These are phyloP conservation scores for Glareola pratincola DNA, from an alignment of 2,113 vertebrate genomes.

Conservation along the genomic window DNA sequence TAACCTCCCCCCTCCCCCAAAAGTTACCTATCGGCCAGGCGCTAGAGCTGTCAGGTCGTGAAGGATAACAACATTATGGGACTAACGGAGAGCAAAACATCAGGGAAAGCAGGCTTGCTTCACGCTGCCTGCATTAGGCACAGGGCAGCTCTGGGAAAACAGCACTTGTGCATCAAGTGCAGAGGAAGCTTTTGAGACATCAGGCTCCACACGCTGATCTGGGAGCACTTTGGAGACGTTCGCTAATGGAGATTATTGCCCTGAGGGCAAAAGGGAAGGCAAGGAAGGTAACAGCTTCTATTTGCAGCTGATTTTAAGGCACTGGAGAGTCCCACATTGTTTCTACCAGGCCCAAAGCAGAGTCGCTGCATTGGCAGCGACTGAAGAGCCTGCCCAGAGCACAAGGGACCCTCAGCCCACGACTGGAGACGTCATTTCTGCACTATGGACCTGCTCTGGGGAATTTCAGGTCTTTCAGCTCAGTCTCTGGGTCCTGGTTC, in stretches of 20 bases:
- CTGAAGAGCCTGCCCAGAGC: background rate
- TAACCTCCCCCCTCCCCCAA: background rate
- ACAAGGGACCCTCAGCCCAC: background rate
- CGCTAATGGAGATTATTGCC: slow-evolving; percentile 2
- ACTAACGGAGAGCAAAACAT: background rate
- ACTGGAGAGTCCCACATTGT: background rate
- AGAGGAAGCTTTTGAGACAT: background rate
- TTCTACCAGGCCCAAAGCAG: background rate
- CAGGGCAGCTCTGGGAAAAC: background rate
- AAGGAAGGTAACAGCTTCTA: background rate
- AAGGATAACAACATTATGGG: background rate
- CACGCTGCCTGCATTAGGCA: background rate
- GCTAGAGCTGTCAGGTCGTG: background rate
- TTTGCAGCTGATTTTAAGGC: background rate
- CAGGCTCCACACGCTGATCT: background rate
- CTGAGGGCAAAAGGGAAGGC: slow-evolving; percentile 3
- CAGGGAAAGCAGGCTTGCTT: background rate
- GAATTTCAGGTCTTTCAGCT: background rate
- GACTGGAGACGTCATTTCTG: fast-evolving
- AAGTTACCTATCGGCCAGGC: background rate
- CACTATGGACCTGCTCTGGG: fast-evolving
- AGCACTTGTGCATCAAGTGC: background rate
- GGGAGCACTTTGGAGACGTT: background rate
- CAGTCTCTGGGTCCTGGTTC: fast-evolving
- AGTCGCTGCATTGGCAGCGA: fast-evolving